Percentiles rank a stretch among this genome's conserved stretches.
Conservation (phyloP, 2,888 invertebrate genomes). For the Parthenolecanium corni region DNA sequence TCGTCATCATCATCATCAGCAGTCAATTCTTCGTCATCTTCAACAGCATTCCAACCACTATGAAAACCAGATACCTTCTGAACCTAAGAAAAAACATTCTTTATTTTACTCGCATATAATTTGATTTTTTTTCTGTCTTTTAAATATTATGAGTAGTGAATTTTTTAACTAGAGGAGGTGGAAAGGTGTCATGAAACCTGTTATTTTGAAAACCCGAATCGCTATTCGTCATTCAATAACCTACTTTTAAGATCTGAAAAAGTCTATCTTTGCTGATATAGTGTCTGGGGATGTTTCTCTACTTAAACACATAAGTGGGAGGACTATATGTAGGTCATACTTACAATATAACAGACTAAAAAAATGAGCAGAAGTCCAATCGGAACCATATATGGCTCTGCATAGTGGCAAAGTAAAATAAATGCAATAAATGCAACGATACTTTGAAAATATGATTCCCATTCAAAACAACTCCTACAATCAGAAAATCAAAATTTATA, state of each 20-base stretch:
- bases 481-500: conserved; percentile 1
- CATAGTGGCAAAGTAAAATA: conserved; percentile 81
- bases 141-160: too few relatives aligned
- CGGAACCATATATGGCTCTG: conserved; percentile 92
- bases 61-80: conserved; percentile 38
- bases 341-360: conserved; percentile 56
- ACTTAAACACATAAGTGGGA: too few relatives aligned
- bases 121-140: too few relatives aligned
- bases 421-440: conserved; percentile 72
- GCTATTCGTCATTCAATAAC: too few relatives aligned
- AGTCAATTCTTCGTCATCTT: conserved; percentile 44
- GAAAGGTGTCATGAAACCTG: too few relatives aligned
- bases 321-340: too few relatives aligned
- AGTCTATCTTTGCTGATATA: too few relatives aligned
- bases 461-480: conserved; percentile 84
- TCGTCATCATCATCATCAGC: conserved; percentile 61
- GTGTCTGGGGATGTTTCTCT: too few relatives aligned
- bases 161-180: too few relatives aligned
- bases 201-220: too few relatives aligned
- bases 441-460: conserved; percentile 84
- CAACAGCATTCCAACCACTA: conserved; percentile 30
- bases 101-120: too few relatives aligned
- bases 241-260: too few relatives aligned
- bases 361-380: conserved; percentile 68
- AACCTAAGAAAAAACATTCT: conserved; percentile 41